These are phyloP conservation scores for Osmerus eperlanus DNA, from an alignment of 2,113 vertebrate genomes.

Conservation along the genomic window DNA sequence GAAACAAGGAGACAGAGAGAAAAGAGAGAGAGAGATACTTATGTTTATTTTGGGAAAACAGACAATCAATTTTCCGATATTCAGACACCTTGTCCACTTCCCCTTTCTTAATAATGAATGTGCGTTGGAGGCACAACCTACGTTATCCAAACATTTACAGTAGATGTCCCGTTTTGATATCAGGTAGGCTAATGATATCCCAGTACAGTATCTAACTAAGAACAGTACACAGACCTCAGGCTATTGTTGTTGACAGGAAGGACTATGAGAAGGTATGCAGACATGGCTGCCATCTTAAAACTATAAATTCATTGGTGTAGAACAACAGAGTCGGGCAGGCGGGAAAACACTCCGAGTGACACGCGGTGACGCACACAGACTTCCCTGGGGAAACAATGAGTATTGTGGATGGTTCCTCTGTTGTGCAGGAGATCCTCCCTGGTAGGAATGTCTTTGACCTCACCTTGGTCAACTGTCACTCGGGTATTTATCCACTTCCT, in stretches of 20 bases:
- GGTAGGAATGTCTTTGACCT: slow-evolving; percentile 45
- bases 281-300: background rate
- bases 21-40: background rate
- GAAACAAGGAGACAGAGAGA: background rate
- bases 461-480: slow-evolving; percentile 33
- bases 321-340: slow-evolving; percentile 15
- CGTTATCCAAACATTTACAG: no score
- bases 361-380: slow-evolving; percentile 65
- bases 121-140: no score
- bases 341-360: slow-evolving; percentile 48
- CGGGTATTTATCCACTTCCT: slow-evolving; percentile 43
- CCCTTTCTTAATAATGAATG: no score
- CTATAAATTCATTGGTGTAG: slow-evolving; percentile 32
- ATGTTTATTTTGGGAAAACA: background rate
- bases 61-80: background rate
- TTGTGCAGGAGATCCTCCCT: slow-evolving; percentile 40
- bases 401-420: slow-evolving; percentile 58
- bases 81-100: no score
- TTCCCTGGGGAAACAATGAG: slow-evolving; percentile 66
- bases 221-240: background rate
- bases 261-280: background rate
- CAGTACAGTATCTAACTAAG: no score
- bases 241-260: slow-evolving; percentile 10
- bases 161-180: no score
- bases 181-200: no score